phyloP scores from a whole-genome alignment of 2,113 vertebrate species.

The Osmerus mordax region DNA sequence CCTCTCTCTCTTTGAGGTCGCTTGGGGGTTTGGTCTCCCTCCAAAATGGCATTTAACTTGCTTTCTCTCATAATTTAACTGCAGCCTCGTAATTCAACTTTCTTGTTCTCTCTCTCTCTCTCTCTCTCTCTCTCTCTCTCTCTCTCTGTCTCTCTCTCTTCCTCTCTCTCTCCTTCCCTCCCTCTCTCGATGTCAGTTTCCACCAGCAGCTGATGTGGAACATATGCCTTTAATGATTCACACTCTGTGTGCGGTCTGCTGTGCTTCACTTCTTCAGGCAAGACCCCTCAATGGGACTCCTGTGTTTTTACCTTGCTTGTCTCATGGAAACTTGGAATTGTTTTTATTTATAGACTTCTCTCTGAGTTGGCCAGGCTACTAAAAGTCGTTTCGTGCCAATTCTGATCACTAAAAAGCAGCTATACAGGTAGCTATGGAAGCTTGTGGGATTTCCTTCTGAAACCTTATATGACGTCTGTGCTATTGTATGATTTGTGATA shows the following conservation, averaged over 20 bases:
- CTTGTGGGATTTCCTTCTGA: too few relatives aligned
- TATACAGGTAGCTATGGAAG: too few relatives aligned
- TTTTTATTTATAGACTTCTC: too few relatives aligned
- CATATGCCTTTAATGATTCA: conserved; percentile 72
- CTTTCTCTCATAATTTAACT: too few relatives aligned
- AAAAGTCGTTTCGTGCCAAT: too few relatives aligned
- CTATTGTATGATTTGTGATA: too few relatives aligned
- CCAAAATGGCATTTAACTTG: background rate
- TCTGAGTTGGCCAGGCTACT: too few relatives aligned
- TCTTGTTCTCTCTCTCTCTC: conserved; percentile 9
- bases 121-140: conserved; percentile 5
- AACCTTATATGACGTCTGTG: too few relatives aligned
- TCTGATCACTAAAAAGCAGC: too few relatives aligned
- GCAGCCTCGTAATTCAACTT: too few relatives aligned
- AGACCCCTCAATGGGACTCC: conserved; percentile 24
- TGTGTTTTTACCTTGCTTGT: conserved; percentile 21
- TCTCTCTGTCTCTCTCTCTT: background rate
- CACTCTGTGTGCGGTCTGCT: conserved; percentile 63
- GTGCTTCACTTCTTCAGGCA: conserved; percentile 27
- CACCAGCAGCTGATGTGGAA: conserved; percentile 63
- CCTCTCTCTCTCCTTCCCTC: background rate
- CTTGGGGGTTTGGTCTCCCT: background rate
- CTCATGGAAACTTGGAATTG: conserved; percentile 36
- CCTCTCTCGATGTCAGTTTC: background rate
- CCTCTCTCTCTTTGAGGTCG: background rate